phyloP scores from a whole-genome alignment of 2,797 vertebrate species.

The Eutrigla gurnardus region DNA sequence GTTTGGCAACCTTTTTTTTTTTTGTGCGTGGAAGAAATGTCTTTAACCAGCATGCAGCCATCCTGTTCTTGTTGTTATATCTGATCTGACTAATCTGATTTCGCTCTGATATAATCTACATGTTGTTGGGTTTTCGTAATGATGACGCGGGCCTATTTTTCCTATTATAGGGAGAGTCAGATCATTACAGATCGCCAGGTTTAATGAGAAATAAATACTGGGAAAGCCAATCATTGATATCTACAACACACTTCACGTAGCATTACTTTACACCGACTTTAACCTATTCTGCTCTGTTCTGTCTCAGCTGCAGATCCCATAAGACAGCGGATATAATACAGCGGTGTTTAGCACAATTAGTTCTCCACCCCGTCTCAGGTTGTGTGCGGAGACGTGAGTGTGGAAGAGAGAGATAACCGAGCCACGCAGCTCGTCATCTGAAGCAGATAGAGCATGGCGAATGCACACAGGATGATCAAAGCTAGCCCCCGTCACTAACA shows the following conservation, averaged over 20 bases:
- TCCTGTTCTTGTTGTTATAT: constrained; percentile 14
- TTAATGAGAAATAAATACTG: constrained; percentile 25
- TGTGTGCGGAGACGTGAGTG: constrained; percentile 36
- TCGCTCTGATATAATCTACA: neutral
- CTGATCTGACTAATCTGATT: constrained; percentile 14
- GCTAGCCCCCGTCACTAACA: constrained; percentile 34
- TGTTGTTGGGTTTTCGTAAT: neutral
- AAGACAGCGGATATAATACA: constrained; percentile 34
- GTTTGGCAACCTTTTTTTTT: constrained; percentile 35
- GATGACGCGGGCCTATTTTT: constrained; percentile 6
- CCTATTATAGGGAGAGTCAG: neutral
- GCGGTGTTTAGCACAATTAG: constrained; percentile 46
- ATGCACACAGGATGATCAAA: constrained; percentile 64
- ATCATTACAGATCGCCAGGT: constrained; percentile 16
- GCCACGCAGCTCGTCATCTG: constrained; percentile 34
- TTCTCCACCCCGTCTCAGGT: constrained; percentile 44
- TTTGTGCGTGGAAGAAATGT: neutral
- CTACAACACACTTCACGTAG: constrained; percentile 5
- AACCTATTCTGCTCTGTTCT: constrained; percentile 25
- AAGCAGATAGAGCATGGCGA: constrained; percentile 47
- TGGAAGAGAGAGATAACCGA: constrained; percentile 55
- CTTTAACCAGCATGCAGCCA: neutral
- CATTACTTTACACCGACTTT: constrained; percentile 18
- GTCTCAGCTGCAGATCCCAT: constrained; percentile 23
- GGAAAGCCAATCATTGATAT: constrained; percentile 10